Conservation (phyloP, 1,140 invertebrate species). For the Octopus sinensis region DNA sequence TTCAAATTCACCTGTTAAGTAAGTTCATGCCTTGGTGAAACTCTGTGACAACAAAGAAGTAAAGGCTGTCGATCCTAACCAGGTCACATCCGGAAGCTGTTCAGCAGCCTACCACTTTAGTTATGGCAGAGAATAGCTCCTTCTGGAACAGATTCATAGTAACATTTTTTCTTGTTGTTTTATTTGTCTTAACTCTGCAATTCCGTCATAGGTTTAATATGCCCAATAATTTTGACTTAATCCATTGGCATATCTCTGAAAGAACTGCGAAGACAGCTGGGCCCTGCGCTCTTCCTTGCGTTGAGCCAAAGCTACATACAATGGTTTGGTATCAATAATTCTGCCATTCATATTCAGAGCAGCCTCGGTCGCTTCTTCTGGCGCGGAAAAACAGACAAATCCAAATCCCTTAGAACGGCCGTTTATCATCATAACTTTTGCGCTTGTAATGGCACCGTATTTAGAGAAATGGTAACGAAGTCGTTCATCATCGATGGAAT, state of each 20-base stretch:
- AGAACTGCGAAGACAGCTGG: constrained; percentile 94
- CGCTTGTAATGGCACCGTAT: constrained; percentile 95
- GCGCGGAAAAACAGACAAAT: constrained; percentile 94
- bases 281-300: constrained; percentile 98
- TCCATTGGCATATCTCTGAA: constrained; percentile 48
- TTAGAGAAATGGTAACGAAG: constrained; percentile 89
- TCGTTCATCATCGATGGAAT: constrained; percentile 93
- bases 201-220: no score
- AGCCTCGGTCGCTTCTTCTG: constrained; percentile 97
- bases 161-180: no score
- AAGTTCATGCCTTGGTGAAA: no score
- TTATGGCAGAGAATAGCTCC: no score
- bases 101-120: no score
- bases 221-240: no score
- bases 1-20: no score
- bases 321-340: constrained; percentile 91
- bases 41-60: no score
- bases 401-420: constrained; percentile 88
- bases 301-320: constrained; percentile 97
- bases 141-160: no score
- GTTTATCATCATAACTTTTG: constrained; percentile 60
- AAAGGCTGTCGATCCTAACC: no score
- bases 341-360: constrained; percentile 97
- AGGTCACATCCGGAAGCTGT: no score
- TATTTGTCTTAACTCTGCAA: no score